Percentiles rank a stretch among this genome's conserved stretches.
These are phyloP conservation scores for Antedon mediterranea DNA, from an alignment of 53 echinoderm and acorn worm species.

Conservation along the genomic window DNA sequence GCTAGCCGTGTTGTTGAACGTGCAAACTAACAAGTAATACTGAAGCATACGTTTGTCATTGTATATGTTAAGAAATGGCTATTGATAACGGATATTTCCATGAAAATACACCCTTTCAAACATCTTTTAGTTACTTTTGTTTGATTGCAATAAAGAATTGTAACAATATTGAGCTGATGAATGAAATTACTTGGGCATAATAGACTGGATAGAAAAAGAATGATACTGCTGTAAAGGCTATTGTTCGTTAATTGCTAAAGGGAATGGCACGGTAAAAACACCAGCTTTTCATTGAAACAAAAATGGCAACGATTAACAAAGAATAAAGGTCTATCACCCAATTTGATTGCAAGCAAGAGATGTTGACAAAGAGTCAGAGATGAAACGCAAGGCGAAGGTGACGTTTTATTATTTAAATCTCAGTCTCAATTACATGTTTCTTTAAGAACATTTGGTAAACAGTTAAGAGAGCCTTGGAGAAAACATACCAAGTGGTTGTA, in stretches of 20 bases:
- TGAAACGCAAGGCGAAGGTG: background rate
- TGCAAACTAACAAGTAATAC: background rate
- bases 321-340: background rate
- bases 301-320: background rate
- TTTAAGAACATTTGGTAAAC: background rate
- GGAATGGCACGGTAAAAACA: constrained; percentile 14
- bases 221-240: constrained; percentile 9
- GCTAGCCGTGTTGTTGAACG: background rate
- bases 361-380: background rate
- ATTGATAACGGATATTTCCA: background rate
- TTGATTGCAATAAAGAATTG: constrained; percentile 22
- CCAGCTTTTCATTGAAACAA: background rate
- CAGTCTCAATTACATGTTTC: background rate
- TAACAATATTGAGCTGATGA: constrained; percentile 36
- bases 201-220: constrained; percentile 17
- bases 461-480: background rate
- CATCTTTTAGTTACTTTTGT: background rate
- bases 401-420: background rate
- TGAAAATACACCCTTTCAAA: background rate
- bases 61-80: background rate
- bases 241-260: constrained; percentile 36
- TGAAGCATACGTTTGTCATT: background rate
- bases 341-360: background rate
- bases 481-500: background rate
- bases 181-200: constrained; percentile 28